Conservation (phyloP, 64 coral and sea anemone species). For the Hydrozoanthus tunicans region DNA sequence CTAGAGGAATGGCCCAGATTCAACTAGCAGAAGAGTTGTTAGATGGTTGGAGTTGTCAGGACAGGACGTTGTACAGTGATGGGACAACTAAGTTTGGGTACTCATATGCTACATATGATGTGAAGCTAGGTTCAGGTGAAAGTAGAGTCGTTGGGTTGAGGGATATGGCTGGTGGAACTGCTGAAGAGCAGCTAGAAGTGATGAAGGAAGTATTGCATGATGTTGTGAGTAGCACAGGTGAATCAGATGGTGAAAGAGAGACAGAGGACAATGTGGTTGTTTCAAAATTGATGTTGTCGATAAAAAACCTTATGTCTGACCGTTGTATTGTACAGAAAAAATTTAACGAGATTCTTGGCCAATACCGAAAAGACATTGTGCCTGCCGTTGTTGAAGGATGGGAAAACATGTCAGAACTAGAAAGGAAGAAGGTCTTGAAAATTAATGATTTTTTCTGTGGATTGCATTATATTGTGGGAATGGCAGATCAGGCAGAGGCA, state of each 20-base stretch:
- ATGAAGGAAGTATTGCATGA: conserved; percentile 42
- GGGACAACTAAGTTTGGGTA: conserved; percentile 46
- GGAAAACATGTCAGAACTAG: neutral
- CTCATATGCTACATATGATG: conserved; percentile 46
- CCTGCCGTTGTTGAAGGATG: conserved; percentile 33
- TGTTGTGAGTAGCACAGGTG: neutral
- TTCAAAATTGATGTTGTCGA: neutral
- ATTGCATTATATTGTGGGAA: conserved; percentile 7
- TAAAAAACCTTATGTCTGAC: conserved; percentile 31
- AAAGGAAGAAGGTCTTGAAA: neutral
- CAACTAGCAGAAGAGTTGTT: conserved; percentile 46
- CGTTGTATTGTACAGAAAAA: conserved; percentile 7
- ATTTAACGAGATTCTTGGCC: conserved; percentile 10
- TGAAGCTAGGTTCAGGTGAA: neutral
- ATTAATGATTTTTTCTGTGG: conserved; percentile 41
- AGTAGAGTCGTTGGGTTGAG: conserved; percentile 31
- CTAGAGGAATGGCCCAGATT: conserved; percentile 40
- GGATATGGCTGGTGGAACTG: conserved; percentile 44
- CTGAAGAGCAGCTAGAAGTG: conserved; percentile 28
- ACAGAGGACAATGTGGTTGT: neutral
- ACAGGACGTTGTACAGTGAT: conserved; percentile 46
- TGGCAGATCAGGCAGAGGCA: conserved; percentile 41
- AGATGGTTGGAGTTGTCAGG: conserved; percentile 6
- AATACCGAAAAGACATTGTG: conserved; percentile 4
- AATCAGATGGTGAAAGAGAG: neutral